Conservation (phyloP, 2,113 vertebrate genomes). For the Paramisgurnus dabryanus region DNA sequence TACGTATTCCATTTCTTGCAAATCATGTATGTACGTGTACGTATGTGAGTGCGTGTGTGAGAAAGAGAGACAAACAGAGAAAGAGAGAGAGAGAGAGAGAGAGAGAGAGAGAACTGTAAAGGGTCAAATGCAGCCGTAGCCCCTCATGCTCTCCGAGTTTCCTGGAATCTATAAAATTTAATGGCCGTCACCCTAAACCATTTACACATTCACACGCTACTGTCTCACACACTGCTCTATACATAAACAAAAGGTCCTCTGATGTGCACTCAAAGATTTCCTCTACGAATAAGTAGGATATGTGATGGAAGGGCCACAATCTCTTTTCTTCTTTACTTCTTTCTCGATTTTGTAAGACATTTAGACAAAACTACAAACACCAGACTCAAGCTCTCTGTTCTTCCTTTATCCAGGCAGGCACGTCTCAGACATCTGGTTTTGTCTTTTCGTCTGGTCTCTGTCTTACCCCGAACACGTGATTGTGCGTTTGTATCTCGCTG, state of each 20-base stretch:
- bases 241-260: background rate
- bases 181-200: constrained; percentile 7
- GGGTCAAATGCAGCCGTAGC: background rate
- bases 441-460: constrained; percentile 20
- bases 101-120: no score
- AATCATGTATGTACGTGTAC: no score
- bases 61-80: no score
- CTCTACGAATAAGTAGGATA: background rate
- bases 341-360: no score
- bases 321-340: no score
- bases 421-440: constrained; percentile 33
- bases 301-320: background rate
- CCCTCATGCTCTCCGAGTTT: background rate
- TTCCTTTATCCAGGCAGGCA: constrained; percentile 2
- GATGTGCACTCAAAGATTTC: background rate
- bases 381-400: background rate
- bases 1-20: no score
- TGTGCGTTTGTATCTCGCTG: constrained; percentile 17
- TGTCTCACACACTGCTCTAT: background rate
- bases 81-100: no score
- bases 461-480: constrained; percentile 11
- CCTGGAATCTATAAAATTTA: constrained; percentile 16
- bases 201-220: constrained; percentile 6
- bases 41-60: no score
- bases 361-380: background rate